These are phyloP conservation scores for Tolmerus cingulatus DNA, from an alignment of 2,888 invertebrate species.

Conservation along the genomic window DNA sequence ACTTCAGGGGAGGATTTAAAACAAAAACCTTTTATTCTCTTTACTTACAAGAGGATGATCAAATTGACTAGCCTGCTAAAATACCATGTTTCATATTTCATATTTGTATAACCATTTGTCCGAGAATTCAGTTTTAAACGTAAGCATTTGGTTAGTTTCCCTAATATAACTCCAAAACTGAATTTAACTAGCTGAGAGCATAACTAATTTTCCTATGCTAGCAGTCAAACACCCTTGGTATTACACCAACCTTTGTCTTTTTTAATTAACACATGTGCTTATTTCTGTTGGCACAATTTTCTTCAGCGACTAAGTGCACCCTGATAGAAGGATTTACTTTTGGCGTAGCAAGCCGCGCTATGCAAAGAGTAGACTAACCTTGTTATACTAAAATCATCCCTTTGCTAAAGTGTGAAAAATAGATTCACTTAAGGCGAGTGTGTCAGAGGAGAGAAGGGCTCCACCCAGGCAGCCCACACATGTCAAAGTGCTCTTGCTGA, in stretches of 20 bases:
- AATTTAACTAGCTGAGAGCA: not conserved
- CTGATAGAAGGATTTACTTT: not conserved
- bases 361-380: not conserved
- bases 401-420: constrained; percentile 33
- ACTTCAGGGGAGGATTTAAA: not conserved
- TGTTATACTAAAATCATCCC: constrained; percentile 28
- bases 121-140: no score
- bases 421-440: constrained; percentile 12
- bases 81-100: no score
- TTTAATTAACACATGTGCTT: not conserved
- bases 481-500: constrained; percentile 20
- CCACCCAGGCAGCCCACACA: not conserved
- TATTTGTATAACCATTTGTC: no score
- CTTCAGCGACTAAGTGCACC: not conserved
- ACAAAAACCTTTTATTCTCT: not conserved
- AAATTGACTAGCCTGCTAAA: no score
- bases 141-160: not conserved
- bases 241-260: not conserved
- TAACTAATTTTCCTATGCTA: not conserved
- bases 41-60: not conserved
- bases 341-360: not conserved
- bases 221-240: not conserved
- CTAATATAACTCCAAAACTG: no score
- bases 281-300: not conserved
- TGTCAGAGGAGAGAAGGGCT: not conserved